Evolutionary conservation across 35 echinoderm and acorn worm genomes (phyloP), one percentile per base, ranked within the genome.

Genomic region (Apostichopus californicus): DNA sequence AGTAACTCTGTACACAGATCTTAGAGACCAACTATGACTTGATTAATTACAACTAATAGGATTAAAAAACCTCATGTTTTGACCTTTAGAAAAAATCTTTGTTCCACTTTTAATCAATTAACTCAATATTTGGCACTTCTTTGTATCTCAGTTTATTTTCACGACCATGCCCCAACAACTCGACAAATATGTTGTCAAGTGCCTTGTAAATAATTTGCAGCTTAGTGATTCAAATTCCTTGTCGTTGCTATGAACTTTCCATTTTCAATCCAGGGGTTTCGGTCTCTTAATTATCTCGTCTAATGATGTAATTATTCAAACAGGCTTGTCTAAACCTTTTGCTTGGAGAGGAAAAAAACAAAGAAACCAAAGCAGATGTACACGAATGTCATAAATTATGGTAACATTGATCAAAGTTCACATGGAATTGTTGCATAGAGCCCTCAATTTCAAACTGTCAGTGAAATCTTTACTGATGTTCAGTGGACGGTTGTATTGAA

Each of bases 171-270:
- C 81, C 81, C 10, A 85, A 23, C 56, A 85, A 59, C 55, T 85
- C 55, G 1, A n/a, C 54, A 6, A 85, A 24, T 85, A 85, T 85
- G 15, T 85, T 21, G 81, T 59, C 52, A 85, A 23, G 55, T 59
- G 55, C 81, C 58, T 25, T 85, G 56, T 85, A 85, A 85, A 85
- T 60, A 85, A 59, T 24, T 75, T n/a, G 54, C 56, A 60, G 15
- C 81, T 85, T 58, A 55, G 81, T 58, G 55, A 85, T 59, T 58
- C 56, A 21, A 54, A 59, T 58, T 18, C n/a, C 34, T 4, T 56
- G 81, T 85, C 58, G 81, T 85, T 85, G 15, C 81, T 85, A 25
- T 85, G 81, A 85, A 85, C 81, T 85, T 85, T 85, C 81, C 81
- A 58, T 85, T 85, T 85, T 58, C 24, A 85, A 85, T 85, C 56